These are phyloP conservation scores for Chrosomus eos DNA, from an alignment of 2,797 vertebrate genomes.

Conservation along the genomic window DNA sequence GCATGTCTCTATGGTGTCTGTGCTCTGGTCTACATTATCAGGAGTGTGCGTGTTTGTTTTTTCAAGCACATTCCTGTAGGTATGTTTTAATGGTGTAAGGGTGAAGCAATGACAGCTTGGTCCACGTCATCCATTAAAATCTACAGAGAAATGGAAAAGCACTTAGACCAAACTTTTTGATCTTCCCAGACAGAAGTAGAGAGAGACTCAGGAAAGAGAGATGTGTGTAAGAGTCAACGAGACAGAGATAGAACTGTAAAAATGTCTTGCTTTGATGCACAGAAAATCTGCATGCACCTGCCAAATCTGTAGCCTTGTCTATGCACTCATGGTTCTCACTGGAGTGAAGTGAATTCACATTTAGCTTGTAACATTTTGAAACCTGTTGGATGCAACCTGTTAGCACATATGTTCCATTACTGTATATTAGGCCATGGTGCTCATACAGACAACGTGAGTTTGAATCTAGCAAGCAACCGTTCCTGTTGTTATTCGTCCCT, in stretches of 20 bases:
- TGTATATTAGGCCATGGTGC: background rate
- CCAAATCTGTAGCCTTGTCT: background rate
- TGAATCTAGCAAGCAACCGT: background rate
- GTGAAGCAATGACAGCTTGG: conserved; percentile 52
- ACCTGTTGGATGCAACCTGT: background rate
- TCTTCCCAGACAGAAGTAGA: conserved; percentile 31
- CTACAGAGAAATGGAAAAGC: conserved; percentile 58
- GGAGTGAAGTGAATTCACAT: background rate
- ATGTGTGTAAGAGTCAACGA: background rate
- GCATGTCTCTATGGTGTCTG: background rate
- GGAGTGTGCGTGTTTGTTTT: conserved; percentile 4
- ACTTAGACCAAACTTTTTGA: conserved; percentile 47
- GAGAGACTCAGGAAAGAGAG: background rate
- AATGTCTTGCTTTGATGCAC: conserved; percentile 37
- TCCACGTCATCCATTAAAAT: conserved; percentile 55
- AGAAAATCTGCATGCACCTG: background rate
- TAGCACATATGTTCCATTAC: background rate
- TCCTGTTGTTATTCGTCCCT: background rate
- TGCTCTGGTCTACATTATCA: conserved; percentile 28
- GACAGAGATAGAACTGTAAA: conserved; percentile 24
- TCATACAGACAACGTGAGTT: background rate
- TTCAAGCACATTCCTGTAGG: conserved; percentile 57
- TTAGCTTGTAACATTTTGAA: background rate
- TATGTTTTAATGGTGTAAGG: conserved; percentile 53
- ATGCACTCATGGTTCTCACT: background rate